Evolutionary conservation across 2,113 vertebrate species (phyloP).

Genomic region (Indicator maculatus): DNA sequence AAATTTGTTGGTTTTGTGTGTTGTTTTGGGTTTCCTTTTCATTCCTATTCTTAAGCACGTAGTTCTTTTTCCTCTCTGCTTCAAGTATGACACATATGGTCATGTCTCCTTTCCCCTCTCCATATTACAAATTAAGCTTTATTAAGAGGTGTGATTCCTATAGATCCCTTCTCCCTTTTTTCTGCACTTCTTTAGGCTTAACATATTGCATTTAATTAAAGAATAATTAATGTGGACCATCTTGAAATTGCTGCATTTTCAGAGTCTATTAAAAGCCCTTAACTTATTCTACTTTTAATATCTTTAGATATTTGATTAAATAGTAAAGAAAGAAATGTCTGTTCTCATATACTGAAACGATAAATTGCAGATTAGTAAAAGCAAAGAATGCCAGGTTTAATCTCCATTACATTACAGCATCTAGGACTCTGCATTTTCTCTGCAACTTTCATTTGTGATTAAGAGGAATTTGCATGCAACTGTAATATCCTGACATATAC

Average conservation of each 20-base stretch:
- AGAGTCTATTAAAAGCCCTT: conserved; percentile 2
- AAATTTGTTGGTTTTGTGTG: background rate
- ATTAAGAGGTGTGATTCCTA: background rate
- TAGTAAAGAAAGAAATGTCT: conserved; percentile 36
- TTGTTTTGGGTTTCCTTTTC: too few relatives aligned
- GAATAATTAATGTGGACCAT: conserved; percentile 19
- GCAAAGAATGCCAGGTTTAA: conserved; percentile 22
- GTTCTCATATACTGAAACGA: background rate
- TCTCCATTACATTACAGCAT: background rate
- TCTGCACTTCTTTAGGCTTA: background rate
- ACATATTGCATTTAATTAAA: conserved; percentile 16
- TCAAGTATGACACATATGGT: background rate
- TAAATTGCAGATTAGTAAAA: conserved; percentile 21
- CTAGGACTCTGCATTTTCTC: background rate
- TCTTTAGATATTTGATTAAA: conserved; percentile 43
- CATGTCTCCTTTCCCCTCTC: background rate
- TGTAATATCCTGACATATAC: background rate
- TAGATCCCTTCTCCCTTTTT: background rate
- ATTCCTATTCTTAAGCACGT: background rate
- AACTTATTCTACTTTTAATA: conserved; percentile 6
- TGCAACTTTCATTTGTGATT: background rate
- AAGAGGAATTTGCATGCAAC: background rate
- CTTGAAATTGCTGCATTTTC: conserved; percentile 2
- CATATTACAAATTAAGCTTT: background rate
- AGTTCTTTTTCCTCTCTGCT: background rate